Evolutionary conservation across 2,888 invertebrate genomes (phyloP).

Genomic region (Agapetus fuscipes): DNA sequence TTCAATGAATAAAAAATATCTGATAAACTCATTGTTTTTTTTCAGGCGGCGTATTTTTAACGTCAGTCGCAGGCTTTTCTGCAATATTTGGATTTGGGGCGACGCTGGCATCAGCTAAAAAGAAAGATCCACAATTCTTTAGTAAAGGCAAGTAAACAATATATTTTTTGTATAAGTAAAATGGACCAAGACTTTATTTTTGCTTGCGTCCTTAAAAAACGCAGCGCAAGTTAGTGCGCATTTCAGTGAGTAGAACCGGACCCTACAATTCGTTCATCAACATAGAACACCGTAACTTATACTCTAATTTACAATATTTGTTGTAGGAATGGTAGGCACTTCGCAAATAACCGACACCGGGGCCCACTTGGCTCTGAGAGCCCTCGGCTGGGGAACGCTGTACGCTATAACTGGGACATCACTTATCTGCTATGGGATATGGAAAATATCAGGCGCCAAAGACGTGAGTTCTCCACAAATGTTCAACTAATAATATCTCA

Average conservation of each 20-base stretch:
- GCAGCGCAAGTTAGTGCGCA: no score
- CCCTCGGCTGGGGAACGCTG: slow-evolving; percentile 79
- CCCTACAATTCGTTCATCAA: no score
- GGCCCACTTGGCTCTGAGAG: slow-evolving; percentile 67
- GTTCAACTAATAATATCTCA: slow-evolving; percentile 6
- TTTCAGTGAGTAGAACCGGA: no score
- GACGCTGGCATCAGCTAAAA: slow-evolving; percentile 68
- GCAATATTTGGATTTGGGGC: slow-evolving; percentile 73
- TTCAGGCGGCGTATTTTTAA: slow-evolving; percentile 61
- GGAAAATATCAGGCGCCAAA: slow-evolving; percentile 81
- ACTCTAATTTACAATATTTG: background rate
- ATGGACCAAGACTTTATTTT: slow-evolving; percentile 6
- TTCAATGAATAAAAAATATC: no score
- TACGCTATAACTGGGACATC: slow-evolving; percentile 83
- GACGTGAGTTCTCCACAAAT: no score
- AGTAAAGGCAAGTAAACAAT: slow-evolving; percentile 46
- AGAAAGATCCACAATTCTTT: slow-evolving; percentile 69
- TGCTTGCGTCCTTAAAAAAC: no score
- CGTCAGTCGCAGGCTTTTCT: slow-evolving; percentile 66
- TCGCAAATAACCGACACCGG: slow-evolving; percentile 66
- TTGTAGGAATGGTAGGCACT: slow-evolving; percentile 45
- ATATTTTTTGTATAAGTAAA: background rate
- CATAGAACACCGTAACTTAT: no score
- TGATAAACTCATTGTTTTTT: no score
- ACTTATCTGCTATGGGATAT: slow-evolving; percentile 69